phyloP scores from a whole-genome alignment of 2,888 invertebrate species.

The Rambutsinella grinnellia region DNA sequence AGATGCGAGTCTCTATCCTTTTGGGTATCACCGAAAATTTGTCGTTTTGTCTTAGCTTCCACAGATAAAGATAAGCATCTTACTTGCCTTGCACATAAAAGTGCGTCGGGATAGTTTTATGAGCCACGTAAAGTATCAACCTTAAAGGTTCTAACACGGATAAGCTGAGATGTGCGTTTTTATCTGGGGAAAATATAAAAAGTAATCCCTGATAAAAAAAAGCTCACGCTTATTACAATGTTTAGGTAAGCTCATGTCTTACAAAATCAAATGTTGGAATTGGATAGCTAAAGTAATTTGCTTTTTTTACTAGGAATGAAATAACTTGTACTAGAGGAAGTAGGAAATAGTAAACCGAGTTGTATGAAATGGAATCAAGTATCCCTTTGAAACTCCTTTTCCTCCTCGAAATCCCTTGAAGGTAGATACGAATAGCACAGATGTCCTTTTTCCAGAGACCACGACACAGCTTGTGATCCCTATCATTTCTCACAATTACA shows the following conservation, averaged over 20 bases:
- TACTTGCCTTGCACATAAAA: slow-evolving; percentile 20
- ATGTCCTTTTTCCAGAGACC: neutral
- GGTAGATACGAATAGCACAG: no score
- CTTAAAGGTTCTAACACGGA: slow-evolving; percentile 15
- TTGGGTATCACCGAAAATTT: neutral
- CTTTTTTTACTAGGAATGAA: no score
- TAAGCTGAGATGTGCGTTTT: neutral
- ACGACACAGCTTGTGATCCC: neutral
- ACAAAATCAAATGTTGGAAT: no score
- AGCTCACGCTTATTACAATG: no score
- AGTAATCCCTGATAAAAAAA: slow-evolving; percentile 8
- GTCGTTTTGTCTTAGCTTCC: neutral
- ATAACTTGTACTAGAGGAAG: no score
- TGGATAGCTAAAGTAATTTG: no score
- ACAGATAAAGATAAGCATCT: slow-evolving; percentile 11
- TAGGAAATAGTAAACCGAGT: no score
- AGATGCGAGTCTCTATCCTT: no score
- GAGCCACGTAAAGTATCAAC: slow-evolving; percentile 13
- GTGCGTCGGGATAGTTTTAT: slow-evolving; percentile 14
- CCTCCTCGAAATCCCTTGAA: no score
- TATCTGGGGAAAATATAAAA: slow-evolving; percentile 11
- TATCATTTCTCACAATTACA: neutral
- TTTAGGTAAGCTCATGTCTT: no score
- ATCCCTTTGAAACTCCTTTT: no score
- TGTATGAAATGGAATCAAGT: no score